A percentile compares a stretch with the other conserved stretches of the same genome.
phyloP scores from a whole-genome alignment of 92 coral and sea anemone genomes.

The Paragorgia papillata region DNA sequence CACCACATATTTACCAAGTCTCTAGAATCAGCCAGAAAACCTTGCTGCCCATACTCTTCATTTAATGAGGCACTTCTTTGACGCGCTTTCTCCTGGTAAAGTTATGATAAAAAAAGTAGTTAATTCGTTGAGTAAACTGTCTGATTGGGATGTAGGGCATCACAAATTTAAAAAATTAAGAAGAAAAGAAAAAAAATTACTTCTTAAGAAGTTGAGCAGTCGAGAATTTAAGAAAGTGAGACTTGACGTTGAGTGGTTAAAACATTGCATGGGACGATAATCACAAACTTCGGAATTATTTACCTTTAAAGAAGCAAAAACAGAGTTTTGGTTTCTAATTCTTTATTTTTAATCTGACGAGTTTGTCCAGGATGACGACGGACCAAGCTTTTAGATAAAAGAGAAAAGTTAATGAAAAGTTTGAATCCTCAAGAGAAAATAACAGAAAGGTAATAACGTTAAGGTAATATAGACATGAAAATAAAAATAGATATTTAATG shows the following conservation, averaged over 20 bases:
- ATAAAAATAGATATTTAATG: no score
- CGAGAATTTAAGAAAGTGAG: no score
- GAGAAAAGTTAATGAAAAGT: no score
- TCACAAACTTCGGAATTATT: no score
- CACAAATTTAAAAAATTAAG: background rate
- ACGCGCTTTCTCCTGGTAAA: conserved; percentile 67
- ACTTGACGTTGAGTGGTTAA: no score
- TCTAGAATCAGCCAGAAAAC: conserved; percentile 88
- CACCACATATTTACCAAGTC: conserved; percentile 65
- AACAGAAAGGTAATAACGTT: no score
- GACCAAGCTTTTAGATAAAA: conserved; percentile 59
- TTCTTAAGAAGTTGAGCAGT: no score
- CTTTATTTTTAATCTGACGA: conserved; percentile 81
- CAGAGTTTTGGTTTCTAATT: conserved; percentile 69
- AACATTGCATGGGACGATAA: no score
- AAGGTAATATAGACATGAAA: no score
- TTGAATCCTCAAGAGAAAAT: no score
- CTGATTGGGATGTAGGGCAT: no score
- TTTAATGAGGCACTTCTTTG: conserved; percentile 74
- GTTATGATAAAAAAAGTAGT: background rate
- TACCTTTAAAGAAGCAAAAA: conserved; percentile 82
- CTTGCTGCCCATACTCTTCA: conserved; percentile 95
- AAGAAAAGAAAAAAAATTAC: background rate
- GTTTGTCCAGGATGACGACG: conserved; percentile 91
- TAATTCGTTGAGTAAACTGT: no score